These are phyloP conservation scores for Phortica okadai DNA, from an alignment of 2,888 invertebrate genomes.

Conservation along the genomic window DNA sequence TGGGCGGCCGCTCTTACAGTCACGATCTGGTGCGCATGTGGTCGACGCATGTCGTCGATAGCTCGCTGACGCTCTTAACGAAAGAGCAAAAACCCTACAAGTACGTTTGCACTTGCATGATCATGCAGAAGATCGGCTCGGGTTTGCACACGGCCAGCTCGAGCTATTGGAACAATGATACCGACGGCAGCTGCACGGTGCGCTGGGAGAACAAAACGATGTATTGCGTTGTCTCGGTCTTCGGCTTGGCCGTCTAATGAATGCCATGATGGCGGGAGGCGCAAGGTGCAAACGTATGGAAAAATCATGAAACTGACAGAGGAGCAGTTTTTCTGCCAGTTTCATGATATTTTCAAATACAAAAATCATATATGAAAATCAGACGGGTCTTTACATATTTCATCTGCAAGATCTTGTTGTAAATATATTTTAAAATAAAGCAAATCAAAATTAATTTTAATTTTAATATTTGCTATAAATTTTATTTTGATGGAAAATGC, in stretches of 20 bases:
- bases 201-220: conserved; percentile 99
- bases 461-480: too few species aligned
- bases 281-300: neutral
- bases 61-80: conserved; percentile 93
- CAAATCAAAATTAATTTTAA: too few species aligned
- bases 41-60: conserved; percentile 87
- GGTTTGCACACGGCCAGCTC: conserved; percentile 98
- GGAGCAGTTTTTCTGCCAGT: neutral
- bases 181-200: conserved; percentile 98
- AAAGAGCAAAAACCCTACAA: conserved; percentile 98
- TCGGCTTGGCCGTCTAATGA: conserved; percentile 74
- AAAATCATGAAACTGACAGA: neutral
- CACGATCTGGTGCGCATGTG: neutral
- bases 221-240: conserved; percentile 91
- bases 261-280: neutral
- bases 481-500: too few species aligned
- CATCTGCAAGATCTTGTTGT: too few species aligned
- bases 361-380: too few species aligned
- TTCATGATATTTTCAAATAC: neutral
- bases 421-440: too few species aligned
- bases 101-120: conserved; percentile 99
- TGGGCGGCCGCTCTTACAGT: conserved; percentile 13
- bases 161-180: conserved; percentile 99
- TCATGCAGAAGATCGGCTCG: conserved; percentile 99
- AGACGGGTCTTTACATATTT: too few species aligned